Conservation (phyloP, 2,113 vertebrate genomes). For the Menura novaehollandiae region DNA sequence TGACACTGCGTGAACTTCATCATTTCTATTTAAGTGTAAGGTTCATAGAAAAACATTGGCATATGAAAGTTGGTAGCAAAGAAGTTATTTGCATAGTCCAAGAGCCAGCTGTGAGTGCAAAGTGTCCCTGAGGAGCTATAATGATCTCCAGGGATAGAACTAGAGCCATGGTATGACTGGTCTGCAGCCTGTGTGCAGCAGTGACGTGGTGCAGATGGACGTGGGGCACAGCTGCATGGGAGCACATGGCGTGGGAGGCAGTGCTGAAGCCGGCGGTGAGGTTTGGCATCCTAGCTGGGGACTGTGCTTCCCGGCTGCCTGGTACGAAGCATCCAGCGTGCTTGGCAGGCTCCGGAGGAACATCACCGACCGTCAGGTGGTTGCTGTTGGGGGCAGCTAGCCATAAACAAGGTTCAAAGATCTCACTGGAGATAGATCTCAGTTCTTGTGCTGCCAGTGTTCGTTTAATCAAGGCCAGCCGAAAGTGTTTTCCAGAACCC, state of each 20-base stretch:
- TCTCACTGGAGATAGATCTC: not conserved
- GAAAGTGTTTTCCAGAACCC: not conserved
- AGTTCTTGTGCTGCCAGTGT: not conserved
- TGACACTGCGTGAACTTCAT: rapidly evolving
- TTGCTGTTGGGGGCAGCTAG: not conserved
- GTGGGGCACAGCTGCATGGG: rapidly evolving
- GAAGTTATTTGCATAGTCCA: not conserved
- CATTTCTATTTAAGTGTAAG: not conserved
- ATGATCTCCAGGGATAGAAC: not conserved
- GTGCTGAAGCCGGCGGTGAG: rapidly evolving
- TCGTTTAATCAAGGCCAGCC: not conserved
- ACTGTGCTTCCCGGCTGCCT: rapidly evolving
- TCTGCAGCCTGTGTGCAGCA: not conserved
- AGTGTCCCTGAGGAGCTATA: not conserved
- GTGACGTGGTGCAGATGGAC: rapidly evolving
- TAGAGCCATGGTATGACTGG: not conserved
- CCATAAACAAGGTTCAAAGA: conserved; percentile 5
- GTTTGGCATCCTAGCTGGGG: not conserved
- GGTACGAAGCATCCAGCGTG: rapidly evolving
- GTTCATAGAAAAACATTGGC: not conserved
- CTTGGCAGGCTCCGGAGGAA: rapidly evolving
- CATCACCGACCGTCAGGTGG: rapidly evolving
- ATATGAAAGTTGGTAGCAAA: not conserved
- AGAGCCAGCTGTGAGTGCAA: not conserved
- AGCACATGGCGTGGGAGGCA: rapidly evolving